Evolutionary conservation across 2,888 invertebrate species (phyloP), one percentile per base, ranked within the genome.

Genomic region (Lycocerus yunnanus): DNA sequence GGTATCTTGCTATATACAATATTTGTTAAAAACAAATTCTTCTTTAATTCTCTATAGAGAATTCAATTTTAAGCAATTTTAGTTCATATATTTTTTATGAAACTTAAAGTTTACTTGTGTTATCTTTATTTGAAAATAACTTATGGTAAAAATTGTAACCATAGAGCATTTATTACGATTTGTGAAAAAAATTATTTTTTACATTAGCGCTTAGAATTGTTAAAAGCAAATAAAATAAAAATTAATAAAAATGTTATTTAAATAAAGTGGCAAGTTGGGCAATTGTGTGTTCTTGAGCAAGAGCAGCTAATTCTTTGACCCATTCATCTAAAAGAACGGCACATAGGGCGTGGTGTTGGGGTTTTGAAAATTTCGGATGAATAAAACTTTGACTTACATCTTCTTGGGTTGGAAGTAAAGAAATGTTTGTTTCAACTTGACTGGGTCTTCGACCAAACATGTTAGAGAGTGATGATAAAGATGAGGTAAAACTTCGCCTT

Each of bases 321-420:
- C 99, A 97, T 85, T 99, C 98, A 83, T 97, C 97, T 76, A 98
- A 88, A 65, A 99, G 88, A 6, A 99, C 94, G 1, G 97, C 97
- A 83, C 94, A 94, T 77, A 95, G 88, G 1, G 95, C 93, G 63
- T 92, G 89, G 83, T 92, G 91, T 78, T 92, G 90, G 65, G 90
- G 82, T 79, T 87, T 86, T 58, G 83, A 86, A 77, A 86, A 87
- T 79, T 86, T 86, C 8, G 86, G 86, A 79, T 86, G 85, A 15
- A 84, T 79, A 66, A 82, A 78, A 78, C 81, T 81, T 75, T 82
- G 82, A 63, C 82, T 81, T 15, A 80, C 69, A 71, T 85, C 84
- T 74, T 84, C 84, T 21, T 80, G 70, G 1, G 84, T 79, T 21
- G 81, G 65, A 10, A 81, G 78, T 75, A 85, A 71, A 3, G 82